Evolutionary conservation across 2,113 vertebrate genomes (phyloP).

Genomic region (Elaphurus davidianus): DNA sequence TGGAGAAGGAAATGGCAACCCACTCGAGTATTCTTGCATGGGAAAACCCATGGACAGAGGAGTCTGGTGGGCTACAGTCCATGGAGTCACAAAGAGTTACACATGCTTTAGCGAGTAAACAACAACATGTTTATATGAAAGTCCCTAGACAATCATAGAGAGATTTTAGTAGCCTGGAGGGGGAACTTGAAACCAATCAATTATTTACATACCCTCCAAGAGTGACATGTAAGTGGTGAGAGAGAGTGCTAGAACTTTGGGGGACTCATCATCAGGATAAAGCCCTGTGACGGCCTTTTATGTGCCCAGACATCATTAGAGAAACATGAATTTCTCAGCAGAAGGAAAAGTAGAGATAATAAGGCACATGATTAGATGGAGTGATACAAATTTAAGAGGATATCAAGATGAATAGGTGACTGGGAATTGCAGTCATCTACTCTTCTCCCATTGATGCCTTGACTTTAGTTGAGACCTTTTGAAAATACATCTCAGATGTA

Average conservation of each 20-base stretch:
- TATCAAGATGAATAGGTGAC: background rate
- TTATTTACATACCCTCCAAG: background rate
- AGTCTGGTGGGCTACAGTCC: background rate
- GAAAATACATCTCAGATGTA: background rate
- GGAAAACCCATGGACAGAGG: background rate
- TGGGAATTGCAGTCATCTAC: background rate
- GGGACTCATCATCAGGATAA: background rate
- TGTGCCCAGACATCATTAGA: background rate
- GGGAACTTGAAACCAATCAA: background rate
- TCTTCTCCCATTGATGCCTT: background rate
- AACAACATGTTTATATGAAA: background rate
- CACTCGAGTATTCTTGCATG: background rate
- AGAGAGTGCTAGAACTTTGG: background rate
- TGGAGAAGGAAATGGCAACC: background rate
- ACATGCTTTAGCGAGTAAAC: accelerated
- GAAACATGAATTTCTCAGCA: background rate
- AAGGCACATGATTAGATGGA: background rate
- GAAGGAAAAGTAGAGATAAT: background rate
- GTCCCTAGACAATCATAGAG: background rate
- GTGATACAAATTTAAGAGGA: background rate
- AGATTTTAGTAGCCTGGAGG: background rate
- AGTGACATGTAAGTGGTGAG: background rate
- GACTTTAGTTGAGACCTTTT: background rate
- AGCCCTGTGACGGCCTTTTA: background rate
- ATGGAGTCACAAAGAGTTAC: background rate